phyloP scores from a whole-genome alignment of 2,113 vertebrate species.

The Sigmodon hispidus region DNA sequence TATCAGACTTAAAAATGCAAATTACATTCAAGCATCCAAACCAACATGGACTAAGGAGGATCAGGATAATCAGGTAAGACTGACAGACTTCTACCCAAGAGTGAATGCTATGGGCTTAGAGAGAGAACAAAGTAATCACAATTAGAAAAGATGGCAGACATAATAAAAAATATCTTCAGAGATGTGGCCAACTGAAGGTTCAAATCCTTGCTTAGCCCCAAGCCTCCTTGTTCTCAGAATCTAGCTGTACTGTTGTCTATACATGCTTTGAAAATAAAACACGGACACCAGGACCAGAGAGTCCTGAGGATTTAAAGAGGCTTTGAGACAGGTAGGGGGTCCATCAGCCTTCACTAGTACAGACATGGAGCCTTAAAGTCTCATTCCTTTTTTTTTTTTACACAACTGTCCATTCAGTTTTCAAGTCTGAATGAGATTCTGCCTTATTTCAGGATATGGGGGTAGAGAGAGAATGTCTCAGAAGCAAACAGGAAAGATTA shows the following conservation, averaged over 20 bases:
- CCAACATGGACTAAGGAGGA: not conserved
- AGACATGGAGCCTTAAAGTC: not conserved
- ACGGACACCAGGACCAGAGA: too few relatives aligned
- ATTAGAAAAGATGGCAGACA: not conserved
- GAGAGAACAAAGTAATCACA: not conserved
- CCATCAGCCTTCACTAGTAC: not conserved
- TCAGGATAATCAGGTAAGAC: too few relatives aligned
- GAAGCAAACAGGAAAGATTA: slow-evolving; percentile 70
- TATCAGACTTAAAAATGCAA: not conserved
- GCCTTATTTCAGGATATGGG: slow-evolving; percentile 11
- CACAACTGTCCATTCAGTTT: not conserved
- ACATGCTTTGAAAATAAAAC: not conserved
- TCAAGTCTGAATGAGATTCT: slow-evolving; percentile 40
- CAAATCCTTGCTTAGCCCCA: not conserved
- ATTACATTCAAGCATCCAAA: not conserved
- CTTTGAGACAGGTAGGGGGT: not conserved
- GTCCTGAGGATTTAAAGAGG: not conserved
- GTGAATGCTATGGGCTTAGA: not conserved
- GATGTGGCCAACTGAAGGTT: not conserved
- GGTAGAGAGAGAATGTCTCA: slow-evolving; percentile 20
- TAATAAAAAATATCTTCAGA: not conserved
- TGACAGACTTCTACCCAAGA: not conserved
- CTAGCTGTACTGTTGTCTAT: not conserved
- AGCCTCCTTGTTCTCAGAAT: not conserved
- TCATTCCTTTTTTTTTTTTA: not conserved